Evolutionary conservation across 2,888 invertebrate species (phyloP).

Genomic region (Troglohyphantes excavatus): DNA sequence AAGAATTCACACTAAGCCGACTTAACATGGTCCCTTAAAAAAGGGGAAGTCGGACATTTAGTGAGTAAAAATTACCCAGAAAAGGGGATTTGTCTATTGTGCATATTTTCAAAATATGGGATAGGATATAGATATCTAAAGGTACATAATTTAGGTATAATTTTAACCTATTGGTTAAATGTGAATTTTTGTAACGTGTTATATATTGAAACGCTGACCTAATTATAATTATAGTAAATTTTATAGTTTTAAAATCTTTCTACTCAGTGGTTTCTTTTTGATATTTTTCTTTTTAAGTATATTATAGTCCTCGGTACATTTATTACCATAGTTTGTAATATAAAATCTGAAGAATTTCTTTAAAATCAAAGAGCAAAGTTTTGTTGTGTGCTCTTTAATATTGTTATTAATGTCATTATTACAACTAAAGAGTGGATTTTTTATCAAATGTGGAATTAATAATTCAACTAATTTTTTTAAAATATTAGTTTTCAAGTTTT

Average conservation of each 20-base stretch:
- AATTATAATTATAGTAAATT: too few relatives aligned
- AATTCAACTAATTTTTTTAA: neutral
- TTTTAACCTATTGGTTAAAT: too few relatives aligned
- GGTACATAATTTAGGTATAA: too few relatives aligned
- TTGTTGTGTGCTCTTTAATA: neutral
- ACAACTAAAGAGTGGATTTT: neutral
- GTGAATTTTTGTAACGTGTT: too few relatives aligned
- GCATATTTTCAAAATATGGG: too few relatives aligned
- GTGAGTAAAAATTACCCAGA: too few relatives aligned
- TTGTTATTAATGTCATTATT: neutral
- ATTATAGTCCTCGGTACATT: neutral
- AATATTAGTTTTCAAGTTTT: neutral
- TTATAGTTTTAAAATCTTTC: neutral
- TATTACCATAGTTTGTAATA: neutral
- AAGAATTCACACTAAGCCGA: too few relatives aligned
- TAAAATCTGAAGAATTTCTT: neutral
- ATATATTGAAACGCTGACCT: too few relatives aligned
- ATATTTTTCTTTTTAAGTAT: neutral
- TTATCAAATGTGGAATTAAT: neutral
- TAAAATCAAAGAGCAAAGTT: neutral
- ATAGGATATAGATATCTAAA: too few relatives aligned
- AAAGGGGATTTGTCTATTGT: too few relatives aligned
- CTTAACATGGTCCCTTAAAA: too few relatives aligned
- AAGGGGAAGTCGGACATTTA: too few relatives aligned
- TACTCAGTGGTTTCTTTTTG: neutral